phyloP scores from a whole-genome alignment of 2,113 vertebrate genomes.

The Chloropsis cyanopogon region DNA sequence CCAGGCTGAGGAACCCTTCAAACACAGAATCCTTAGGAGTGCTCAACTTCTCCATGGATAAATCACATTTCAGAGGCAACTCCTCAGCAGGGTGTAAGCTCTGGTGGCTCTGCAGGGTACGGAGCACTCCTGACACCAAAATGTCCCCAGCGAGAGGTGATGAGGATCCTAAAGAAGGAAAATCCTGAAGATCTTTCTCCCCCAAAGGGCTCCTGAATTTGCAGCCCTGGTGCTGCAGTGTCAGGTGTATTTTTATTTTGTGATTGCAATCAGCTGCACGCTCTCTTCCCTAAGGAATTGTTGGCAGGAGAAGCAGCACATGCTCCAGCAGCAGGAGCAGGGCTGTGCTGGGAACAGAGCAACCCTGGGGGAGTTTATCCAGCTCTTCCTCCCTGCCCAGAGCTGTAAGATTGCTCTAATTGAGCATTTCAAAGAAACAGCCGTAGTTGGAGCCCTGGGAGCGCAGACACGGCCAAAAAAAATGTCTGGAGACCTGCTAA shows the following conservation, averaged over 20 bases:
- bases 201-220: background rate
- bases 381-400: background rate
- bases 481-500: background rate
- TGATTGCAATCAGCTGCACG: background rate
- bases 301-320: background rate
- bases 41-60: rapidly evolving
- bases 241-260: background rate
- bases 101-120: background rate
- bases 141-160: background rate
- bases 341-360: background rate
- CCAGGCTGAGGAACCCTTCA: background rate
- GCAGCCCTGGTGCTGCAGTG: background rate
- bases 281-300: background rate
- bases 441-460: background rate
- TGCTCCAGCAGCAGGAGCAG: background rate
- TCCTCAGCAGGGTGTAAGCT: background rate
- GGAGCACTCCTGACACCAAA: background rate
- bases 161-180: background rate
- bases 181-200: background rate
- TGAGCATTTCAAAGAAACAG: background rate
- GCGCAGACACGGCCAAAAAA: background rate
- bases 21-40: background rate
- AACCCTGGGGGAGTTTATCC: background rate
- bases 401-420: background rate
- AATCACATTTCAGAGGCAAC: rapidly evolving